Base-by-base conservation (phyloP, 2,888 invertebrate genomes). In the Apoda limacodes region DNA sequence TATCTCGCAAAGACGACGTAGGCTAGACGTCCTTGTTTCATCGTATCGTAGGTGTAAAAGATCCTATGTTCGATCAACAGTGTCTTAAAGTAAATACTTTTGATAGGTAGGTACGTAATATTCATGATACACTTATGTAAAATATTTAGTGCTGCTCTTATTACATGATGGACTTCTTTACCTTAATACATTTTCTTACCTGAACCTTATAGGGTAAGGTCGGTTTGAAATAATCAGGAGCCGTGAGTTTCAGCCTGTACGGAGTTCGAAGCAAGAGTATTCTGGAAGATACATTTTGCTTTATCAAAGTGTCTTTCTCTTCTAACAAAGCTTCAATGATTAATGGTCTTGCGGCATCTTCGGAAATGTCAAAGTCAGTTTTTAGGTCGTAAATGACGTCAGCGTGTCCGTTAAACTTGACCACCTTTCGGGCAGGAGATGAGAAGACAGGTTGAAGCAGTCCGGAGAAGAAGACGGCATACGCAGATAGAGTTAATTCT, bases 311-410 rank as follows among this genome's bases (percentile, higher is more conserved):
- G 43, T 94, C 82, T 32, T 88, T 88, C 76, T 98, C 98, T 62
- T 95, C 95, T 2, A 98, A 88, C 4, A 91, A 88, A 1, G 94
- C 96, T 56, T 94, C 90, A 26, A 97, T 85, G 17, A 92, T 86
- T 25, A 97, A 86, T 13, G 89, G 88, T 45, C 94, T 83, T 50
- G 90, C 90, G 30, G 94, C 93, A 50, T 91, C 92, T 43, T 76
- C 80, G 19, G 85, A 86, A 32, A 96, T 71, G 52, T 89, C 89
- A 35, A 89, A 72, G 57, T 92, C 88, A 40, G 85, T 85, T 41
- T 84, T 83, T 35, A 95, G 84, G 54, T 92, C 88, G 47, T 94
- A 91, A 30, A 89, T 88, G 2, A 93, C 86, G 25, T 85, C 85
- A 2, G 82, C 78, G 39, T 82, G 80, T 6, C 89, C 89, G 43